Percentiles rank a stretch among this genome's conserved stretches.
phyloP scores from a whole-genome alignment of 2,888 invertebrate species.

The Noctua comes region DNA sequence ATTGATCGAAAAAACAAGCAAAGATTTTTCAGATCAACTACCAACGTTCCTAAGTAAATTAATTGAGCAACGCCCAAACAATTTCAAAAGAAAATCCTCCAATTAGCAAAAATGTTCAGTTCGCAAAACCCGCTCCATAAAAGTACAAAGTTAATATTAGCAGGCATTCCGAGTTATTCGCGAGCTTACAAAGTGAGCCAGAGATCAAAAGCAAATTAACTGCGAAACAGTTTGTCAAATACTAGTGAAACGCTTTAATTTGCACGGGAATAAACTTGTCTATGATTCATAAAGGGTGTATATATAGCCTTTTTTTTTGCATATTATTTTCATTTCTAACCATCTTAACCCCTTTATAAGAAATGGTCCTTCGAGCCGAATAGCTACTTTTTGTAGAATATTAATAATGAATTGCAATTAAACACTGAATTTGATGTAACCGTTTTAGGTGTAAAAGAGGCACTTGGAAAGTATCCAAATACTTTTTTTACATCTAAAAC shows the following conservation, averaged over 20 bases:
- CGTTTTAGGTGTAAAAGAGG: no score
- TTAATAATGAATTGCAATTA: no score
- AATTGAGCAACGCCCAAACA: slow-evolving; percentile 19
- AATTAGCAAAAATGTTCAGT: slow-evolving; percentile 44
- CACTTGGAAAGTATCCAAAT: no score
- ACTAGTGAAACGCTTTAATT: slow-evolving; percentile 30
- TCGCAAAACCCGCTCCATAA: slow-evolving; percentile 28
- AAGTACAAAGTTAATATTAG: slow-evolving; percentile 52
- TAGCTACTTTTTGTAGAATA: background rate
- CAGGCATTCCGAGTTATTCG: slow-evolving; percentile 17
- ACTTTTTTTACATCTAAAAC: no score
- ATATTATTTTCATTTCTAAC: background rate
- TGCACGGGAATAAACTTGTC: slow-evolving; percentile 1
- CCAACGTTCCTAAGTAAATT: slow-evolving; percentile 17
- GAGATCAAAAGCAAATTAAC: slow-evolving; percentile 54
- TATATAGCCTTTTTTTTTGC: background rate
- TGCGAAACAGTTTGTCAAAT: slow-evolving; percentile 47
- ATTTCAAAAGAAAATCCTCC: slow-evolving; percentile 35
- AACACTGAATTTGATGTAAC: no score
- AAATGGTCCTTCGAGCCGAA: slow-evolving; percentile 18
- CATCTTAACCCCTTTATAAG: background rate
- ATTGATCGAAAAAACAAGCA: background rate
- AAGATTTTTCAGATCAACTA: slow-evolving; percentile 21
- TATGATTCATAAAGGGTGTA: background rate
- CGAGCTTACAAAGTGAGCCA: slow-evolving; percentile 29